A percentile compares a stretch with the other conserved stretches of the same genome.
Evolutionary conservation across 2,797 vertebrate genomes (phyloP).

Genomic region (Adrianichthys oophorus): DNA sequence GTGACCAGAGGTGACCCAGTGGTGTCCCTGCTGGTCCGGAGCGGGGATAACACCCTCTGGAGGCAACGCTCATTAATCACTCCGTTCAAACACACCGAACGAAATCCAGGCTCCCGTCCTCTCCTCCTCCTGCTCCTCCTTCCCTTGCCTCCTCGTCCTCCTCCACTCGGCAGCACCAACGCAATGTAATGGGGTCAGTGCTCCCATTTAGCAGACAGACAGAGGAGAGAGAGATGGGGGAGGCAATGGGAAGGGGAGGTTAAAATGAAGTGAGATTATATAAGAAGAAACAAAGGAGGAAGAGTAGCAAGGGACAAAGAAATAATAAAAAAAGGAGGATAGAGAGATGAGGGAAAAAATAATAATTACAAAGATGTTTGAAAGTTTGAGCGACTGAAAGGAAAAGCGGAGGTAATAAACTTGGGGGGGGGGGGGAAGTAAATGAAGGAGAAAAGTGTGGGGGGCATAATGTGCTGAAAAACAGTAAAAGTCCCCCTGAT

Average conservation of each 20-base stretch:
- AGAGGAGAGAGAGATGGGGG: constrained; percentile 31
- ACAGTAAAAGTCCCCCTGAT: constrained; percentile 44
- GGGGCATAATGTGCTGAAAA: constrained; percentile 41
- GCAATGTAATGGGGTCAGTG: constrained; percentile 74
- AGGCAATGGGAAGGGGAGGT: neutral
- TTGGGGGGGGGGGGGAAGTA: constrained; percentile 28
- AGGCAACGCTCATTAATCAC: constrained; percentile 75
- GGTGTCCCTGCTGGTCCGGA: constrained; percentile 67
- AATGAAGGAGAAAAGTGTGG: constrained; percentile 9
- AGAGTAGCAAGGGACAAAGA: constrained; percentile 45
- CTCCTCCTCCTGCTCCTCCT: constrained; percentile 65
- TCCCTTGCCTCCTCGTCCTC: constrained; percentile 57
- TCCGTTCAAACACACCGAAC: constrained; percentile 63
- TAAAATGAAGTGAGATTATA: constrained; percentile 67
- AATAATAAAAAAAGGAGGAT: constrained; percentile 49
- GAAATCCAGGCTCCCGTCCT: constrained; percentile 64
- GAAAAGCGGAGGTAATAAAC: constrained; percentile 51
- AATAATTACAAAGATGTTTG: constrained; percentile 68
- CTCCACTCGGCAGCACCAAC: constrained; percentile 34
- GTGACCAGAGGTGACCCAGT: constrained; percentile 65
- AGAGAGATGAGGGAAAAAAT: constrained; percentile 23
- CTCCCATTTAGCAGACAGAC: constrained; percentile 75
- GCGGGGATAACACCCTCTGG: constrained; percentile 69
- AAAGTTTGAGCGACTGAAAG: constrained; percentile 57
- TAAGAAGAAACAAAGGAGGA: constrained; percentile 64